Conservation (phyloP, 2,113 vertebrate genomes). For the Hydropotes inermis region DNA sequence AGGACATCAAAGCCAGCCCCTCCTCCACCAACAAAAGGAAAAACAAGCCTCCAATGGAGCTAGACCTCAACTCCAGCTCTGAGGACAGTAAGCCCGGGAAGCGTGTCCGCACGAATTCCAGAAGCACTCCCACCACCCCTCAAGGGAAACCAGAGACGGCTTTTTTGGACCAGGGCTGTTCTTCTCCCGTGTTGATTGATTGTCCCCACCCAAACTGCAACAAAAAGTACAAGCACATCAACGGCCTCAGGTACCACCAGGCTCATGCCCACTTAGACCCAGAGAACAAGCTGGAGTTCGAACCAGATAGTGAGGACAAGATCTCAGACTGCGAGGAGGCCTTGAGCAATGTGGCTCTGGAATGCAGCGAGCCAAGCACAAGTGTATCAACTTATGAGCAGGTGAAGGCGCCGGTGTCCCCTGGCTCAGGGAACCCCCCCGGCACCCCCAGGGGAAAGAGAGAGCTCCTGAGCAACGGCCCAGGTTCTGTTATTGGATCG, state of each 20-base stretch:
- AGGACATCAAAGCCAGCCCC: constrained; percentile 92
- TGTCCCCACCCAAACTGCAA: constrained; percentile 99
- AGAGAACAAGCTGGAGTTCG: constrained; percentile 94
- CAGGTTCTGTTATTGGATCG: constrained; percentile 82
- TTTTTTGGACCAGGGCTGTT: constrained; percentile 95
- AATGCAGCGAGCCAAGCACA: constrained; percentile 88
- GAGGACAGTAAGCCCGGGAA: constrained; percentile 94
- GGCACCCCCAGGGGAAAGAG: constrained; percentile 92
- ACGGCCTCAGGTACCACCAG: constrained; percentile 97
- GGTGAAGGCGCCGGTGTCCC: constrained; percentile 87
- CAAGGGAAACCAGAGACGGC: constrained; percentile 92
- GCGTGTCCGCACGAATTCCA: constrained; percentile 93
- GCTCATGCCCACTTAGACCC: constrained; percentile 96
- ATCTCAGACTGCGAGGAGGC: constrained; percentile 96
- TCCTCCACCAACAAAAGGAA: constrained; percentile 92
- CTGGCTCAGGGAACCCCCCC: constrained; percentile 87
- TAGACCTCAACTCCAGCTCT: constrained; percentile 92
- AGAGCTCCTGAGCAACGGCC: constrained; percentile 88
- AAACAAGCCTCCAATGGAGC: constrained; percentile 91
- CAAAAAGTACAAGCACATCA: constrained; percentile 99
- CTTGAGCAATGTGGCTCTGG: constrained; percentile 87
- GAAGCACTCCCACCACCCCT: constrained; percentile 95
- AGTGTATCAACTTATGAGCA: constrained; percentile 80
- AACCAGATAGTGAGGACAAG: constrained; percentile 93
- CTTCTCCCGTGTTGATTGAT: constrained; percentile 96